phyloP scores from a whole-genome alignment of 2,797 vertebrate genomes.

The Ciconia nigra region DNA sequence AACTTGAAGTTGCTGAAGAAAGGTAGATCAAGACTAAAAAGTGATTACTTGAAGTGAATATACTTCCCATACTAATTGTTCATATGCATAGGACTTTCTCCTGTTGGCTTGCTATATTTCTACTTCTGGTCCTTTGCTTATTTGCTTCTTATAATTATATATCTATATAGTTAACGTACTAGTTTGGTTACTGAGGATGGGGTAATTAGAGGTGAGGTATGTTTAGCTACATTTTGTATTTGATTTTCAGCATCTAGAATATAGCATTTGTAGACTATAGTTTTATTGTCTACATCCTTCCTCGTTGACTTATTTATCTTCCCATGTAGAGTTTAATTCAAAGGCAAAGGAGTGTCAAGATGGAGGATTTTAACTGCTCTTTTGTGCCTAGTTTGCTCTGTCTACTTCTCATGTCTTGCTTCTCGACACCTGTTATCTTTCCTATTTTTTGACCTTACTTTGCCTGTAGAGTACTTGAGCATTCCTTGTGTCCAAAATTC shows the following conservation, averaged over 20 bases:
- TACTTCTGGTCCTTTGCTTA: background rate
- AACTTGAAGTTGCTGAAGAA: conserved; percentile 53
- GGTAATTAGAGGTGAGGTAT: background rate
- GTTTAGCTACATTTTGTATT: background rate
- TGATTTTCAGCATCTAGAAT: background rate
- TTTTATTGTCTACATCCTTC: background rate
- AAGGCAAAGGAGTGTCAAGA: background rate
- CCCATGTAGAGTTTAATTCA: background rate
- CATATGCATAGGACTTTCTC: background rate
- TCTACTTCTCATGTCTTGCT: background rate
- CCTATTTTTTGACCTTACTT: background rate
- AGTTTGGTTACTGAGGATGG: background rate
- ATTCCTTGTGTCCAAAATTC: background rate
- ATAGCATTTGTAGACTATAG: background rate
- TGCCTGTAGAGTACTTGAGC: background rate
- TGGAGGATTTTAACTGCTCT: background rate
- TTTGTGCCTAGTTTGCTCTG: background rate
- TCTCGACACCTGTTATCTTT: background rate
- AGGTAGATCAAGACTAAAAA: conserved; percentile 32
- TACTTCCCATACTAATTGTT: conserved; percentile 21
- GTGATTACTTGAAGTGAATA: conserved; percentile 30
- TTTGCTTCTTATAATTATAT: background rate
- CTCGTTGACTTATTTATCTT: background rate
- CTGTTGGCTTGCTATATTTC: background rate
- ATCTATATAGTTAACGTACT: background rate